Base-by-base conservation (phyloP, 2,888 invertebrate genomes). In the Coenonympha arcania region DNA sequence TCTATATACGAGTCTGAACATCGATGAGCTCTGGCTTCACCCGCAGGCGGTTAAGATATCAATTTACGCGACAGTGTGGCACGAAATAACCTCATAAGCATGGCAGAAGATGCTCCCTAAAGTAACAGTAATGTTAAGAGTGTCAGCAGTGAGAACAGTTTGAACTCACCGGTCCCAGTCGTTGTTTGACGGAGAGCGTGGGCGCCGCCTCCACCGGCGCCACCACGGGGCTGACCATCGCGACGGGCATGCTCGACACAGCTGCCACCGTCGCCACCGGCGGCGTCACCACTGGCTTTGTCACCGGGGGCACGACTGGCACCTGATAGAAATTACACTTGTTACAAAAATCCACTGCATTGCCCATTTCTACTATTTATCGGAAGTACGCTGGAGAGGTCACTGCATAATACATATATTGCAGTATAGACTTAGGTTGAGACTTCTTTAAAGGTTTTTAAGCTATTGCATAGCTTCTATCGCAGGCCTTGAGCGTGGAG, bases 91-190 rank as follows among this genome's bases (percentile, higher is more conserved):
- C n/a, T n/a, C n/a, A n/a, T n/a, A n/a, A n/a, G n/a, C n/a, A n/a
- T n/a, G n/a, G n/a, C n/a, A n/a, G n/a, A n/a, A n/a, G n/a, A n/a
- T n/a, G n/a, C n/a, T n/a, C n/a, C n/a, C n/a, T n/a, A n/a, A n/a
- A n/a, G n/a, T n/a, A n/a, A n/a, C n/a, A n/a, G n/a, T n/a, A n/a
- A n/a, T n/a, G n/a, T n/a, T n/a, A n/a, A n/a, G n/a, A n/a, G n/a
- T n/a, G n/a, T n/a, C n/a, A n/a, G n/a, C n/a, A n/a, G n/a, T n/a
- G 11, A 2, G 4, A 11, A 22, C 22, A 39, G 11, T 18, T 1
- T 8, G 8, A 31, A 76, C 84, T 83, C 34, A 85, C 85, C 63
- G 85, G 85, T 6, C 85, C 85, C 8, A 85, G 65, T 3, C 85
- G 65, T 54, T 79, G 79, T 42, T 76, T 83, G 57, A 69, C 63